phyloP scores from a whole-genome alignment of 2,113 vertebrate species.

The Rynchops niger region DNA sequence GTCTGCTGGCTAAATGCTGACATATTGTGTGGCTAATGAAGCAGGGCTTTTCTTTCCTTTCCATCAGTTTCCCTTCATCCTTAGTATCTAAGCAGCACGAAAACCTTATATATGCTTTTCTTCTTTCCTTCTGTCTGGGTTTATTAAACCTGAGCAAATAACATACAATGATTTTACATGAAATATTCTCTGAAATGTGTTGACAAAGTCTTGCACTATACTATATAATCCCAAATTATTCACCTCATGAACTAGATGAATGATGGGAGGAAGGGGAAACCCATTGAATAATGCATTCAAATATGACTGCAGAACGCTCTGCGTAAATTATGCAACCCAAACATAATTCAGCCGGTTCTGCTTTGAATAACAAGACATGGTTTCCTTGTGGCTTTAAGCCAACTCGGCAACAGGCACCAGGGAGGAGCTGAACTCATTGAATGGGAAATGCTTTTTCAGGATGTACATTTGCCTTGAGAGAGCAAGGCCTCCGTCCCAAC shows the following conservation, averaged over 20 bases:
- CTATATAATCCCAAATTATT: conserved; percentile 31
- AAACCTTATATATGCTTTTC: neutral
- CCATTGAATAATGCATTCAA: conserved; percentile 8
- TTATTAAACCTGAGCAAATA: conserved; percentile 8
- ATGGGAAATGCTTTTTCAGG: neutral
- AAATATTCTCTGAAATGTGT: neutral
- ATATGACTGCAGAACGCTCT: neutral
- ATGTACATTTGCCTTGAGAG: neutral
- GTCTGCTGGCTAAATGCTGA: neutral
- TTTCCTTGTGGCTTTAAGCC: neutral
- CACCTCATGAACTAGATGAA: neutral
- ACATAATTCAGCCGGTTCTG: neutral
- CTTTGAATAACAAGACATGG: neutral
- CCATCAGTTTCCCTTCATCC: neutral
- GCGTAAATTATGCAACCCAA: conserved; percentile 10
- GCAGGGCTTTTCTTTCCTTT: neutral
- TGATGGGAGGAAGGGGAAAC: neutral
- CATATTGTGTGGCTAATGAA: neutral
- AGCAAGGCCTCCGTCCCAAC: neutral
- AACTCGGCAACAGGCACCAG: neutral
- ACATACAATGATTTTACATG: neutral
- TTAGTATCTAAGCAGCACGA: neutral
- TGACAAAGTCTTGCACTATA: neutral
- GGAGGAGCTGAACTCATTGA: neutral
- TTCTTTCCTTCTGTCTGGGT: neutral